These are phyloP conservation scores for Eonycteris spelaea DNA, from an alignment of 2,113 vertebrate species.

Conservation along the genomic window DNA sequence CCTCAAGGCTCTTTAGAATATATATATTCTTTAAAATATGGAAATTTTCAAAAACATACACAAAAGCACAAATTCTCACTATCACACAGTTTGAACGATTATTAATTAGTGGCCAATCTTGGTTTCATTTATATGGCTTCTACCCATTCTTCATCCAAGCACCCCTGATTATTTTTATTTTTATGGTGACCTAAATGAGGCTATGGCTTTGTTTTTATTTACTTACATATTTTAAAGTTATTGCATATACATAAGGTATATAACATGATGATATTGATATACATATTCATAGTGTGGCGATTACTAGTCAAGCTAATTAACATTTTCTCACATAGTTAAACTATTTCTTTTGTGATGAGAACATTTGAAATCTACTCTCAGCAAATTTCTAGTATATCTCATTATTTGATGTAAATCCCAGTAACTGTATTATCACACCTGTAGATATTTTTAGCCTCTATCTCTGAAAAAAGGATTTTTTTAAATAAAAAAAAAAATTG, in stretches of 20 bases:
- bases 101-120: background rate
- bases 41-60: background rate
- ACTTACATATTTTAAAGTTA: background rate
- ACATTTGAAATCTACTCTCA: background rate
- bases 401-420: background rate
- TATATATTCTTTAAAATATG: background rate
- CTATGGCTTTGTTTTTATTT: background rate
- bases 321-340: background rate
- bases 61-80: background rate
- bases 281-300: background rate
- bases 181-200: background rate
- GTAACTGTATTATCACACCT: background rate
- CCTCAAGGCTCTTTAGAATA: background rate
- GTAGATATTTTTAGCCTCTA: constrained; percentile 23
- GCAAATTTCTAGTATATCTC: background rate
- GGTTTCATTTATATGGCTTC: background rate
- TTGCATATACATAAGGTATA: background rate
- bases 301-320: background rate
- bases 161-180: background rate
- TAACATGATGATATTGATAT: background rate
- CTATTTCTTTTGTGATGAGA: background rate
- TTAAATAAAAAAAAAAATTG: background rate
- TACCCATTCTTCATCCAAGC: background rate
- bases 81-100: background rate
- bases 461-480: background rate